Base-by-base conservation (phyloP, 2,888 invertebrate genomes). In the Cremastobaeus sp. region DNA sequence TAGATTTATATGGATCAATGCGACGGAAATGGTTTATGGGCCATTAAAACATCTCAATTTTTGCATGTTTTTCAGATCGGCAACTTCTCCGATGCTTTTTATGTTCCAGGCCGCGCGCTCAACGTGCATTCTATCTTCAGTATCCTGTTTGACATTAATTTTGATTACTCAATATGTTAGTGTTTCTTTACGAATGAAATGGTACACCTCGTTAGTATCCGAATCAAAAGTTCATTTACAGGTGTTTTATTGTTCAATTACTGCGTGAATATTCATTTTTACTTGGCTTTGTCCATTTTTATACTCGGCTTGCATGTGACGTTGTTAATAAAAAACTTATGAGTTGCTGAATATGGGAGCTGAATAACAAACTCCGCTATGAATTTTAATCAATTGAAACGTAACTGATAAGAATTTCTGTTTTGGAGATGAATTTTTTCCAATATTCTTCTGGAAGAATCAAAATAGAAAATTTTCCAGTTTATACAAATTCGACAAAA, bases 71-170 rank as follows among this genome's bases (percentile, higher is more conserved):
- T 21, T 25, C 18, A 11, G 25, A 52, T 28, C 25, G 15, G n/a
- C 15, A 37, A 20, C 28, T 25, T 25, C 52, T 21, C 21, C 12
- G 11, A 25, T 39, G 11, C 37, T 28, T 28, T 6, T 9, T 52
- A 28, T 52, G 35, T 37, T 17, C 25, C n/a, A n/a, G n/a, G n/a
- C n/a, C n/a, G n/a, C n/a, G n/a, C n/a, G n/a, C n/a, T n/a, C n/a
- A n/a, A n/a, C n/a, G n/a, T 41, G 28, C 14, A 12, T 25, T 15
- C 15, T 52, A 37, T 8, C 54, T 28, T 37, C 17, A 39, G 39
- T 39, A 39, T 54, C 54, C 54, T 39, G 17, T 50, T 34, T 25
- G 6, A 39, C 28, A 54, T 54, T 28, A 54, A 39, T 54, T 54
- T 39, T 39, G 34, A 54, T 54, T 37, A 54, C 39, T 39, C 28